Conservation (phyloP, 2,888 invertebrate genomes). For the Blastobasis adustella region DNA sequence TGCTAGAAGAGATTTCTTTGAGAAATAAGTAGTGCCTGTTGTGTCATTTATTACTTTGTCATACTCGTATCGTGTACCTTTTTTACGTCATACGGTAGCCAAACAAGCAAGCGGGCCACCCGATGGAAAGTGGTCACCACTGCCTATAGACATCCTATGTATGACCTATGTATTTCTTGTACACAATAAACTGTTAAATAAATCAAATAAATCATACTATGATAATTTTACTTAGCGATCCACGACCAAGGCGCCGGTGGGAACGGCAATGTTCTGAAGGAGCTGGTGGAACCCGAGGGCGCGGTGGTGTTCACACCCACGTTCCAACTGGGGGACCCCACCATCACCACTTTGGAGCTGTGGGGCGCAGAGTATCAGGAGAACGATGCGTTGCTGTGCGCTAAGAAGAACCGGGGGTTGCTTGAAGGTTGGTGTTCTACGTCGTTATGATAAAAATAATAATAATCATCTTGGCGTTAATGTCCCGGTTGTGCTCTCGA, state of each 20-base stretch:
- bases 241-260: slow-evolving; percentile 99
- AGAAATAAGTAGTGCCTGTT: too few species aligned
- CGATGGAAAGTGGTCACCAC: too few species aligned
- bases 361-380: slow-evolving; percentile 99
- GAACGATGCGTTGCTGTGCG: slow-evolving; percentile 91
- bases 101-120: too few species aligned
- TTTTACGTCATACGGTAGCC: too few species aligned
- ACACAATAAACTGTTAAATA: too few species aligned
- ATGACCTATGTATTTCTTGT: too few species aligned
- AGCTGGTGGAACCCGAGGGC: slow-evolving; percentile 95
- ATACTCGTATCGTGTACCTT: too few species aligned
- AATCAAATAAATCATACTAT: background rate
- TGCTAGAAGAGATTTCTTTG: too few species aligned
- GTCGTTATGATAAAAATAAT: background rate
- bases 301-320: slow-evolving; percentile 90
- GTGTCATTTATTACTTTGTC: too few species aligned
- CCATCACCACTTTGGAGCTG: slow-evolving; percentile 92
- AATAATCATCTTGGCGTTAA: too few species aligned
- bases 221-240: slow-evolving; percentile 72
- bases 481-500: too few species aligned
- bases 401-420: slow-evolving; percentile 76
- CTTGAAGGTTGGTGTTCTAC: slow-evolving; percentile 64
- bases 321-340: slow-evolving; percentile 95
- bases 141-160: too few species aligned
- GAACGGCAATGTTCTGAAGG: slow-evolving; percentile 97